Percentiles rank a stretch among this genome's conserved stretches.
Conservation (phyloP, 2,888 invertebrate genomes). For the Xanthorhoe designata region DNA sequence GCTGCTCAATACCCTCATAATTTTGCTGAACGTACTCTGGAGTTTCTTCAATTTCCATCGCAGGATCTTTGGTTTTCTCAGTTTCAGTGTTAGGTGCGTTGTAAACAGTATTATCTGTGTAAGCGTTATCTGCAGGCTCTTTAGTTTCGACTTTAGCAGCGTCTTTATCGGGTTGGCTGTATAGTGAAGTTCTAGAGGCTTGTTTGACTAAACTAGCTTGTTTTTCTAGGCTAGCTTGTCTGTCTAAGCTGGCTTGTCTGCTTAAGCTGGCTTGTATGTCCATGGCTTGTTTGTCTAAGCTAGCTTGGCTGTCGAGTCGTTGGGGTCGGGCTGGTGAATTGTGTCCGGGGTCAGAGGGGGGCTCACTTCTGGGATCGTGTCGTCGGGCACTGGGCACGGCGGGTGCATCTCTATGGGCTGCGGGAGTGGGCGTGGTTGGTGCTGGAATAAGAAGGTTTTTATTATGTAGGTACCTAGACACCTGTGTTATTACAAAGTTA, state of each 20-base stretch:
- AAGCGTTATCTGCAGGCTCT: not conserved
- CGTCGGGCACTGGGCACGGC: slow-evolving; percentile 59
- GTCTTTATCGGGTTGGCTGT: slow-evolving; percentile 38
- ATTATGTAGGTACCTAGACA: not conserved
- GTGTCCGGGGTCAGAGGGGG: slow-evolving; percentile 72
- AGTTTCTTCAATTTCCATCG: slow-evolving; percentile 16
- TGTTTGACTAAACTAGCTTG: slow-evolving; percentile 56
- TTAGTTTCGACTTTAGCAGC: not conserved
- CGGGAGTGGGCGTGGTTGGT: slow-evolving; percentile 77
- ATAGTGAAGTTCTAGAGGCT: slow-evolving; percentile 45
- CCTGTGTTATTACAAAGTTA: too few species aligned
- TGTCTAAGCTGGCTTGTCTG: slow-evolving; percentile 54
- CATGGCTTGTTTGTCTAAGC: slow-evolving; percentile 38
- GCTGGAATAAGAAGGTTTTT: slow-evolving; percentile 56
- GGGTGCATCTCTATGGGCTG: slow-evolving; percentile 69
- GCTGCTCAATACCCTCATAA: slow-evolving; percentile 54
- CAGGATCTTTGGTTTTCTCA: slow-evolving; percentile 9
- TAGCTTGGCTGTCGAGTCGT: slow-evolving; percentile 52
- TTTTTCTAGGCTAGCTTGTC: slow-evolving; percentile 53
- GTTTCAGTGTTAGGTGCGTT: not conserved
- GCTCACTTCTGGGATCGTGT: slow-evolving; percentile 48
- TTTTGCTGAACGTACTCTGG: slow-evolving; percentile 46
- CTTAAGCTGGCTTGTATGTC: slow-evolving; percentile 38
- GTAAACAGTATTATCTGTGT: not conserved
- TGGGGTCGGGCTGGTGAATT: slow-evolving; percentile 53